Base-by-base conservation (phyloP, 1,140 invertebrate species). In the Eciton burchellii region DNA sequence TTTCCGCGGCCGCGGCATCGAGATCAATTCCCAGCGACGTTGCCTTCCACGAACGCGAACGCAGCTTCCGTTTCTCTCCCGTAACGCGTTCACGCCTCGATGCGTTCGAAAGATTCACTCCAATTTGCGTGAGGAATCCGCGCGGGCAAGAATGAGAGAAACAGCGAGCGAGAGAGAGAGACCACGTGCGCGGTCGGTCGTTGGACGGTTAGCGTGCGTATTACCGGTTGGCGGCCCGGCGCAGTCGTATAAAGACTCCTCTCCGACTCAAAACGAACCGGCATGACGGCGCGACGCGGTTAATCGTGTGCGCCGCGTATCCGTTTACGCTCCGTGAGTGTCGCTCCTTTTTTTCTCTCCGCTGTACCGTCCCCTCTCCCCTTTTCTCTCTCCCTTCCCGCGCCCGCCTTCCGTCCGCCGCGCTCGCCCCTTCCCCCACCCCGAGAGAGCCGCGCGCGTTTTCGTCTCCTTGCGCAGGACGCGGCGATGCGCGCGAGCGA, bases 251-350 rank as follows among this genome's bases (percentile, higher is more conserved):
- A 86, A 84, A 84, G 82, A 81, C 60, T 3, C 35, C 81, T 74
- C 70, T 43, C 68, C 70, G 83, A 81, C 84, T 72, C 70, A 86
- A 82, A 86, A 84, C 83, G 84, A 86, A 81, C 82, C 84, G 66
- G 49, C 83, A 63, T 66, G 82, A 60, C 65, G 47, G 65, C 60
- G 72, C 63, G 84, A 41, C 72, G 74, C 74, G 74, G 63, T 79
- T 79, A 79, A 79, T 79, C 72, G 65, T 84, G 52, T 76, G 52
- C 63, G 45, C 62, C 77, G 77, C 49, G 56, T 81, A 73, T 81
- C 77, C 77, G 68, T 81, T 81, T 81, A 81, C 77, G 54, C 77
- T 70, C 29, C 54, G 54, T 81, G 77, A 70, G 81, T 74, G 81
- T 77, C 72, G 47, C 81, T 41, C 47, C 43, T 21, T 66, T 66